Base-by-base conservation (phyloP, 1,140 invertebrate genomes). In the Drosophila truncata region DNA sequence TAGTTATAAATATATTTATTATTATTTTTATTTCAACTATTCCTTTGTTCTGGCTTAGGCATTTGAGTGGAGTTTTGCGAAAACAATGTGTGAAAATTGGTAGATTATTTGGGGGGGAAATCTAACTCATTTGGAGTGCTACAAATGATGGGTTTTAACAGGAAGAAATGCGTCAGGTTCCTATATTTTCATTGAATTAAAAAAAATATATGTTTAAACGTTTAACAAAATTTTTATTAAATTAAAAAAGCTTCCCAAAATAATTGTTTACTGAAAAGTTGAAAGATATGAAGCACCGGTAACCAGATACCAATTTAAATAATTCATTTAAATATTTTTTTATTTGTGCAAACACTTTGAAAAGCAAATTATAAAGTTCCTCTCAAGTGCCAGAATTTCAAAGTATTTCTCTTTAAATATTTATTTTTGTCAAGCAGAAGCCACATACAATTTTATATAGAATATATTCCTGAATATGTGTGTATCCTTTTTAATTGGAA, bases 31-130 rank as follows among this genome's bases (percentile, higher is more conserved):
- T 33, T 66, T n/a, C 20, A 25, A 27, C 23, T 14, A 18, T 66
- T 37, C n/a, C 31, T 70, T 70, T 54, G 47, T 67, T 29, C 37
- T 29, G 63, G 39, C 47, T 70, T 70, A 67, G 47, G 63, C 35
- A 52, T 42, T 67, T 67, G 14, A 33, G 29, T 4, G 31, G 41
- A 33, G 33, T 27, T 27, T 31, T 27, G 50, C 11, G 52, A 59
- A 23, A n/a, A 23, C 14, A 11, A 64, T 52, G 46, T 69, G 66
- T 52, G 62, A 66, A 66, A 69, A 54, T 67, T 67, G 31, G 47
- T 54, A 13, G 31, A 67, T 44, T 70, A 67, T 70, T 67, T 67
- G 41, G 23, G 14, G 33, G 23, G 41, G 39, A 67, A 20, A 14
- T 54, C 10, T 14, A 11, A 20, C 8, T 54, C 50, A 23, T 10